Evolutionary conservation across 1,140 invertebrate genomes (phyloP).

Genomic region (Oreohelix idahoensis): DNA sequence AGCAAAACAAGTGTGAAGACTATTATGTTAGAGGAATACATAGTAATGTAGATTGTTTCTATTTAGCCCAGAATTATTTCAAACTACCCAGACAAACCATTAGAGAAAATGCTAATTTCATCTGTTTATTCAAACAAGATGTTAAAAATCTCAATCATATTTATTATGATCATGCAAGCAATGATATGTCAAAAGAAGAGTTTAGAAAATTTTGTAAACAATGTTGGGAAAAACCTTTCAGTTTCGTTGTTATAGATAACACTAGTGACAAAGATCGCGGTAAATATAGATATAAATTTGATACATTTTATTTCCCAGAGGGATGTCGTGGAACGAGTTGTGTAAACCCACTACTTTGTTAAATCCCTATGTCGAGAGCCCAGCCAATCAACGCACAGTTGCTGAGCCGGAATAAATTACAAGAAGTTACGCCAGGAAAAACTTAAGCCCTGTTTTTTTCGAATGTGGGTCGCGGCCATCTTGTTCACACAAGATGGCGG

Average conservation of each 20-base stretch:
- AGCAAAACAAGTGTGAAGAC: constrained; percentile 20
- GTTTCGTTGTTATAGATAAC: constrained; percentile 17
- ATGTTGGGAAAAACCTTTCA: neutral
- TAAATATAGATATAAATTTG: constrained; percentile 20
- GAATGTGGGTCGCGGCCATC: too few species aligned
- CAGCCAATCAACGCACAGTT: too few species aligned
- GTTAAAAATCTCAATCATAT: constrained; percentile 12
- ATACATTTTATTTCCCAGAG: constrained; percentile 20
- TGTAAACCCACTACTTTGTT: too few species aligned
- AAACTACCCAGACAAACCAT: constrained; percentile 16
- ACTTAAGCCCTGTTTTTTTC: too few species aligned
- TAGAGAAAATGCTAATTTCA: constrained; percentile 22
- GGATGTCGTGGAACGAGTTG: too few species aligned
- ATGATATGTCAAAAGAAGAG: constrained; percentile 6
- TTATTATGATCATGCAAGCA: constrained; percentile 2
- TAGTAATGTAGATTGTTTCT: constrained; percentile 8
- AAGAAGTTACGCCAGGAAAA: too few species aligned
- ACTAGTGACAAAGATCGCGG: constrained; percentile 2
- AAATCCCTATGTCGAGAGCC: too few species aligned
- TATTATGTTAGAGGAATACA: constrained; percentile 5
- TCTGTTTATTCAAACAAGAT: constrained; percentile 25
- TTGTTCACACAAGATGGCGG: too few species aligned
- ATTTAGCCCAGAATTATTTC: constrained; percentile 18
- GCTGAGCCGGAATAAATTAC: too few species aligned
- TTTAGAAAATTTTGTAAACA: constrained; percentile 6